These are phyloP conservation scores for Onchidella celtica DNA, from an alignment of 2,888 invertebrate species.

Conservation along the genomic window DNA sequence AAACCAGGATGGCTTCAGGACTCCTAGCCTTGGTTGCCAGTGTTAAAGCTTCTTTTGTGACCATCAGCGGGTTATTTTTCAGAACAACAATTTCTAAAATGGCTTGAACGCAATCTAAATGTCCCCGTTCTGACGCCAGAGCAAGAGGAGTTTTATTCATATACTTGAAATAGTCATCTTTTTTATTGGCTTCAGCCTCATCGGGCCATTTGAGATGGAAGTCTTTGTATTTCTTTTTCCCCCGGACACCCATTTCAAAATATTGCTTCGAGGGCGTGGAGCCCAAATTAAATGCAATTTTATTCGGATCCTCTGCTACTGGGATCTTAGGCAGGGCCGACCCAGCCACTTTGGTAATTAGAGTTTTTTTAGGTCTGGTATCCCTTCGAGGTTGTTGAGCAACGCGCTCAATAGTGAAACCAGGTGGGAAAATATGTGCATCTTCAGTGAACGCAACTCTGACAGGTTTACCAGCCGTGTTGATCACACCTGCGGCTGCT, in stretches of 20 bases:
- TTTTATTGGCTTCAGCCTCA: background rate
- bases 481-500: background rate
- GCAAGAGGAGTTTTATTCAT: slow-evolving; percentile 35
- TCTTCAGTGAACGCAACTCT: background rate
- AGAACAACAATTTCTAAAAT: slow-evolving; percentile 25
- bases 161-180: background rate
- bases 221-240: slow-evolving; percentile 27
- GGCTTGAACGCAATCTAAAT: slow-evolving; percentile 33
- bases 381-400: background rate
- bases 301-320: background rate
- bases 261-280: no score
- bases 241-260: slow-evolving; percentile 23
- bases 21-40: slow-evolving; percentile 43
- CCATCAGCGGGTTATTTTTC: slow-evolving; percentile 9
- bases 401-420: background rate
- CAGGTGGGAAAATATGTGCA: background rate
- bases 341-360: background rate
- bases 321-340: background rate
- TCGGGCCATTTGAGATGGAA: background rate
- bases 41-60: slow-evolving; percentile 26
- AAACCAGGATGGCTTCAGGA: slow-evolving; percentile 38
- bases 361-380: background rate
- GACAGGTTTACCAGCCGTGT: background rate
- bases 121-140: slow-evolving; percentile 21
- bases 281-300: no score